Conservation (phyloP, 1,140 invertebrate species). For the Drosophila jambulina region DNA sequence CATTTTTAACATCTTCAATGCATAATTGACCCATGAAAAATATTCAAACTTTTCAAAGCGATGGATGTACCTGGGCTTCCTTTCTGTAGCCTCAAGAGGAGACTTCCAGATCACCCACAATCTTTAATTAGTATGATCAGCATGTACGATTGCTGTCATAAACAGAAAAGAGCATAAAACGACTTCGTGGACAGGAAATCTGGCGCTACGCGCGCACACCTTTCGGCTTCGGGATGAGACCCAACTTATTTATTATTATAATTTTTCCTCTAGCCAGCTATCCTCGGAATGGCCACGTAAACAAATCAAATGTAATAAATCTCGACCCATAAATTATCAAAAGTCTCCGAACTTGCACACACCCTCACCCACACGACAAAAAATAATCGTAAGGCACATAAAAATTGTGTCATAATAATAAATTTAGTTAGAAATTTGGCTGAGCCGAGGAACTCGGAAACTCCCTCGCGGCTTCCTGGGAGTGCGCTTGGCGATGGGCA, state of each 20-base stretch:
- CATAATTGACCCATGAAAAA: background rate
- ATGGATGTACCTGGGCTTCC: background rate
- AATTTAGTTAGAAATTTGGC: conserved; percentile 63
- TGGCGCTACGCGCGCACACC: conserved; percentile 69
- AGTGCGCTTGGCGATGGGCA: conserved; percentile 29
- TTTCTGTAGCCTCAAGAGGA: too few species aligned
- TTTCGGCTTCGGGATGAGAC: conserved; percentile 23
- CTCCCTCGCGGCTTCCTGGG: conserved; percentile 50
- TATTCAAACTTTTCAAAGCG: background rate
- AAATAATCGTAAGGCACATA: conserved; percentile 53
- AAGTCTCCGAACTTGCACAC: conserved; percentile 15
- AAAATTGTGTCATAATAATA: conserved; percentile 81
- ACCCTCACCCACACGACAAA: conserved; percentile 38
- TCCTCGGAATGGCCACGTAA: conserved; percentile 60
- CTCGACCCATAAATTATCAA: conserved; percentile 75
- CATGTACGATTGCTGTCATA: conserved; percentile 51
- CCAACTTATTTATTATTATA: conserved; percentile 43
- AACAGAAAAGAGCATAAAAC: conserved; percentile 45
- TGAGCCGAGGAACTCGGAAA: conserved; percentile 44
- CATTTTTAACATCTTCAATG: background rate
- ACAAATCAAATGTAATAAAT: conserved; percentile 76
- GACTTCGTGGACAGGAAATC: conserved; percentile 66
- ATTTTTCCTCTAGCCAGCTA: conserved; percentile 19
- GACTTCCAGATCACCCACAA: conserved; percentile 29
- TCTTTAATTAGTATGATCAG: conserved; percentile 57